Percentiles rank a stretch among this genome's conserved stretches.
Evolutionary conservation across 2,113 vertebrate genomes (phyloP).

Genomic region (Okapia johnstoni): DNA sequence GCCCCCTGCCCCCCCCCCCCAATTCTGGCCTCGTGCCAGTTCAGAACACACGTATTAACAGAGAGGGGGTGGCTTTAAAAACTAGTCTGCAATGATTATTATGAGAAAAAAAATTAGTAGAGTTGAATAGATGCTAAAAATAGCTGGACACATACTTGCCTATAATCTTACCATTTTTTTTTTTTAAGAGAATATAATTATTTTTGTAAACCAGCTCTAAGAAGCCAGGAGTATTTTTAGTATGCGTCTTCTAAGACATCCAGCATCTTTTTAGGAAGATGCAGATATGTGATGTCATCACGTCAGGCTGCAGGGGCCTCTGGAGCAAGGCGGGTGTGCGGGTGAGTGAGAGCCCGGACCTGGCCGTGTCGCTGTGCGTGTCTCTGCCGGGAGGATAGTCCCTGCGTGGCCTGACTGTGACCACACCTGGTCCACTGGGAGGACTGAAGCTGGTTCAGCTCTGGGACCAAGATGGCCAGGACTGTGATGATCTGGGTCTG

Average conservation of each 20-base stretch:
- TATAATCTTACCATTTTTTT: conserved; percentile 31
- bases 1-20: accelerated
- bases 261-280: conserved; percentile 36
- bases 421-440: no score
- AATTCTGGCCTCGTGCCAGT: neutral
- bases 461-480: neutral
- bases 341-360: neutral
- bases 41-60: neutral
- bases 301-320: neutral
- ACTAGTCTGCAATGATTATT: neutral
- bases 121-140: conserved; percentile 47
- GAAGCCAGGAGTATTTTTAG: conserved; percentile 61
- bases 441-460: neutral
- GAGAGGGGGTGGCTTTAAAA: neutral
- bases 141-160: conserved; percentile 49
- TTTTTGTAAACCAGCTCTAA: conserved; percentile 56
- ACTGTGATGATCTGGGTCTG: neutral
- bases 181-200: conserved; percentile 65
- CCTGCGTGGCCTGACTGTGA: neutral
- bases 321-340: neutral
- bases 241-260: conserved; percentile 15
- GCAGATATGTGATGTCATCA: neutral
- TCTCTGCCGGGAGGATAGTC: neutral
- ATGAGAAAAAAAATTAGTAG: conserved; percentile 48
- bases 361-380: neutral